phyloP scores from a whole-genome alignment of 1,140 invertebrate genomes.

The Druon quercuslanigerum region DNA sequence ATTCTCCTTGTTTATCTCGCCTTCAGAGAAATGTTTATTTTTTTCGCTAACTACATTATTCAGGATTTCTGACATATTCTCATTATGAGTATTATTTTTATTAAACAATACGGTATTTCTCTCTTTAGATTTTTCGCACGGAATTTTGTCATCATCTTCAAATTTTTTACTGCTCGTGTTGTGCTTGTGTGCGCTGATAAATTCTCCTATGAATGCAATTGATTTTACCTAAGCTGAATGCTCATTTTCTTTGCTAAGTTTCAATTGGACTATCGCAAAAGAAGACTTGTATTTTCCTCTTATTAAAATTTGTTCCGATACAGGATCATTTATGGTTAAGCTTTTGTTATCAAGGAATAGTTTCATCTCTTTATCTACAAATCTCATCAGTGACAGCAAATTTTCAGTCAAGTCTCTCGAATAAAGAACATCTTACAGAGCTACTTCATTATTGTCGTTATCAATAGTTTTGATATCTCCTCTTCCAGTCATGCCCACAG shows the following conservation, averaged over 20 bases:
- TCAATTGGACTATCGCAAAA: constrained; percentile 18
- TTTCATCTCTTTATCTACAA: constrained; percentile 18
- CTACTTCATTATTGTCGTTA: neutral
- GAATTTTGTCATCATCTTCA: too few species aligned
- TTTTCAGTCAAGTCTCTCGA: constrained; percentile 9
- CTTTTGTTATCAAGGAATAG: constrained; percentile 23
- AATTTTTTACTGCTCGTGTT: neutral
- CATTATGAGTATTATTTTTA: too few species aligned
- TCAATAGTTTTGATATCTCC: constrained; percentile 4
- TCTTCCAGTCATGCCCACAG: too few species aligned
- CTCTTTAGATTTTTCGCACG: neutral
- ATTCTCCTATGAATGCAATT: neutral
- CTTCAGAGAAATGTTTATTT: too few species aligned
- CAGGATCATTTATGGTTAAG: constrained; percentile 20
- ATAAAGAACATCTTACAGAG: constrained; percentile 10
- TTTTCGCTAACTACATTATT: too few species aligned
- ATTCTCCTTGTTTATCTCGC: too few species aligned
- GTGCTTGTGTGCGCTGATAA: neutral
- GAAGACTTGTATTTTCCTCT: constrained; percentile 1
- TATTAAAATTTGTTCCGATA: neutral
- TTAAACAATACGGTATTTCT: neutral
- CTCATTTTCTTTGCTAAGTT: neutral
- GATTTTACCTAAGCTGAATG: neutral
- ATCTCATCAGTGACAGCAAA: constrained; percentile 22
- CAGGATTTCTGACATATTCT: too few species aligned